Percentiles rank a stretch among this genome's conserved stretches.
Evolutionary conservation across 2,797 vertebrate genomes (phyloP).

Genomic region (Tangara arthus): DNA sequence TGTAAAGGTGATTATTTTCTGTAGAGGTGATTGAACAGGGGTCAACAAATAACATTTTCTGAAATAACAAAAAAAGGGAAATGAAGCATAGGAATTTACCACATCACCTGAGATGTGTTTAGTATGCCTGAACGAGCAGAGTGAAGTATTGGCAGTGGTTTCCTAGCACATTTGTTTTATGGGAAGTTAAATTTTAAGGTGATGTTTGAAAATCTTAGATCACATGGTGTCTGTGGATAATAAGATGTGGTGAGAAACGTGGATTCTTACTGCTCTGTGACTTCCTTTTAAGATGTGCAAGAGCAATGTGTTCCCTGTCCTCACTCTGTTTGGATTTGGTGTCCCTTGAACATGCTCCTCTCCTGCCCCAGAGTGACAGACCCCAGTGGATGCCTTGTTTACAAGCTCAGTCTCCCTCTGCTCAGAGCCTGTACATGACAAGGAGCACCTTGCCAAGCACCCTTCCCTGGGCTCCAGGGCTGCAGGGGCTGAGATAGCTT

Average conservation of each 20-base stretch:
- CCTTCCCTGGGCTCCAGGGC: background rate
- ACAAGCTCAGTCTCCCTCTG: background rate
- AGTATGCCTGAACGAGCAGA: background rate
- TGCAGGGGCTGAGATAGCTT: background rate
- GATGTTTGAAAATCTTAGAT: background rate
- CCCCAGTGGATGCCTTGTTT: background rate
- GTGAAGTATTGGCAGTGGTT: background rate
- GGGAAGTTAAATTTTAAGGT: conserved; percentile 15
- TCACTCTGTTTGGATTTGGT: background rate
- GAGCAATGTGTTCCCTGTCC: background rate
- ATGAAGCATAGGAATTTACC: conserved; percentile 23
- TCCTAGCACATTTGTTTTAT: background rate
- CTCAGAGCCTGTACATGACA: background rate
- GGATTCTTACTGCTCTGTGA: background rate
- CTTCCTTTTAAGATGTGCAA: background rate
- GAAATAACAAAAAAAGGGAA: background rate
- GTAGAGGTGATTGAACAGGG: background rate
- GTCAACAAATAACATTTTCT: background rate
- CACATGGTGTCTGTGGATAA: background rate
- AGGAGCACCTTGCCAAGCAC: background rate
- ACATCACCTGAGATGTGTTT: background rate
- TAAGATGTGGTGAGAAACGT: background rate
- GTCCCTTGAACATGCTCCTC: background rate
- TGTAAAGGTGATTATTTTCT: background rate
- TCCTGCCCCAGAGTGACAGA: background rate